These are phyloP conservation scores for Phenganax stokvisi DNA, from an alignment of 92 coral and sea anemone species.

Conservation along the genomic window DNA sequence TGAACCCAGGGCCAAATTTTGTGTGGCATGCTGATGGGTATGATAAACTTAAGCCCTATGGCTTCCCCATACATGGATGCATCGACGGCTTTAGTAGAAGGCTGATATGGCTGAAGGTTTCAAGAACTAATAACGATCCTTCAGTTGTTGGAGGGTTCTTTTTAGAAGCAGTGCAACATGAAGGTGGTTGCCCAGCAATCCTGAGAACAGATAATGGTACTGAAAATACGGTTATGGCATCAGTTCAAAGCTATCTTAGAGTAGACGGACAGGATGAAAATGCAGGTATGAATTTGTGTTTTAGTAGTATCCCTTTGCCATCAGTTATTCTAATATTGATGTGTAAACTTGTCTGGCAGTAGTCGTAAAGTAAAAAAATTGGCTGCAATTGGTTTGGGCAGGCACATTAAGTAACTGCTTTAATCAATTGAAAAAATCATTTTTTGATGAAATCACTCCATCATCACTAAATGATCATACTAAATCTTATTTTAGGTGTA, in stretches of 20 bases:
- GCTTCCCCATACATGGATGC: too few species aligned
- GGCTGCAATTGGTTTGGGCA: too few species aligned
- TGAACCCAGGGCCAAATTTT: constrained; percentile 16
- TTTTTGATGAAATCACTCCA: too few species aligned
- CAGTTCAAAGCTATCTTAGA: constrained; percentile 36
- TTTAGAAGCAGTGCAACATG: constrained; percentile 49
- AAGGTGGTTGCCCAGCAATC: constrained; percentile 34
- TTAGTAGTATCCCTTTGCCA: too few species aligned
- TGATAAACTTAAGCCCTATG: neutral
- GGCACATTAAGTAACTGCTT: too few species aligned
- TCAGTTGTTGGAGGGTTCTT: constrained; percentile 41
- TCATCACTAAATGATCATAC: too few species aligned
- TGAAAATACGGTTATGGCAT: constrained; percentile 40
- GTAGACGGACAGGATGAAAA: constrained; percentile 25
- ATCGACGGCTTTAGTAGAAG: too few species aligned
- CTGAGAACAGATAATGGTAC: constrained; percentile 40
- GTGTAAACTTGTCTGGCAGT: too few species aligned
- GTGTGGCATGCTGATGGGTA: constrained; percentile 5
- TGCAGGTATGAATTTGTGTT: neutral
- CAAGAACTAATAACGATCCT: constrained; percentile 46
- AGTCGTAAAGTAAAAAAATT: too few species aligned
- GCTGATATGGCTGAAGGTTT: constrained; percentile 40
- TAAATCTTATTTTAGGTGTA: too few species aligned
- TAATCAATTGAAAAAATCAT: too few species aligned
- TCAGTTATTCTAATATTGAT: too few species aligned